These are phyloP conservation scores for Antheraea assamensis DNA, from an alignment of 2,888 invertebrate genomes.

Conservation along the genomic window DNA sequence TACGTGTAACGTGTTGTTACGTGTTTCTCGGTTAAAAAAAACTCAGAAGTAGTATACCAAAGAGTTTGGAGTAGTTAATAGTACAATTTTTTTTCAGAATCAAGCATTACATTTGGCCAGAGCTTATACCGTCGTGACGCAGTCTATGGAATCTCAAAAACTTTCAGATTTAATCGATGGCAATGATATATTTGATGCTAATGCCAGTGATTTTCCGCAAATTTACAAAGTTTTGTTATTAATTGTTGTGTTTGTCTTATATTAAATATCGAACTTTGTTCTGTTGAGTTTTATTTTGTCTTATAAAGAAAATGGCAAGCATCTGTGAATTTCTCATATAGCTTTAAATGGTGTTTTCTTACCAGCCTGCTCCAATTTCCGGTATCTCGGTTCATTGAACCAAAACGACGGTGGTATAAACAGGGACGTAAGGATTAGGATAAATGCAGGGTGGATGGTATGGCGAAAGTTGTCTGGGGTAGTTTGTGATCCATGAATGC, in stretches of 20 bases:
- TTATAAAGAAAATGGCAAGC: background rate
- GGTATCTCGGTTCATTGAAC: too few relatives aligned
- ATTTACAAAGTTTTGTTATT: constrained; percentile 11
- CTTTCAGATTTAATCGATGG: background rate
- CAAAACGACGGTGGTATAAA: too few relatives aligned
- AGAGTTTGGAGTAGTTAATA: background rate
- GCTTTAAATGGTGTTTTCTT: too few relatives aligned
- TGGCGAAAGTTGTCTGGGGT: too few relatives aligned
- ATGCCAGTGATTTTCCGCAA: background rate
- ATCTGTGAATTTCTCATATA: background rate
- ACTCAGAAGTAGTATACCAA: background rate
- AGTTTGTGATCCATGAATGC: too few relatives aligned
- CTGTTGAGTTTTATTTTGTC: constrained; percentile 16
- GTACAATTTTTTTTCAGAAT: constrained; percentile 6
- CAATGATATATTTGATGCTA: background rate
- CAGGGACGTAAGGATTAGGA: too few relatives aligned
- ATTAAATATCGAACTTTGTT: background rate
- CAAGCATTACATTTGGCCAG: constrained; percentile 1
- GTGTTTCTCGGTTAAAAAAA: too few relatives aligned
- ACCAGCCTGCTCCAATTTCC: too few relatives aligned
- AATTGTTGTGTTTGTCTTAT: background rate
- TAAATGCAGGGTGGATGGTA: too few relatives aligned
- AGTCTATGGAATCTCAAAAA: constrained; percentile 8
- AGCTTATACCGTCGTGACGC: background rate
- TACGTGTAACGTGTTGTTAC: too few relatives aligned